Evolutionary conservation across 2,113 vertebrate species (phyloP).

Genomic region (Mormyrus iriodes): DNA sequence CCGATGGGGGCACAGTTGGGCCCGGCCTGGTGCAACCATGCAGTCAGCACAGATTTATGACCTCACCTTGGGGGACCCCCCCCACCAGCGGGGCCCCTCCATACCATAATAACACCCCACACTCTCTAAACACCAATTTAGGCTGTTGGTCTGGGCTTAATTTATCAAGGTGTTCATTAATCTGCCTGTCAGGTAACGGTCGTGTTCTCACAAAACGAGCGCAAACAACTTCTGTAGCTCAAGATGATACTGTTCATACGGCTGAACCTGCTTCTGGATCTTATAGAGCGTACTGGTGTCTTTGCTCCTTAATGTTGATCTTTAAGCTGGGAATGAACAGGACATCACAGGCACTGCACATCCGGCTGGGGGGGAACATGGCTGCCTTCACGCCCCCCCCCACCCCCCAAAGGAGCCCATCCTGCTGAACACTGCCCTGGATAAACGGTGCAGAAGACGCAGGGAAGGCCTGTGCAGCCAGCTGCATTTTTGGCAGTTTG

Average conservation of each 20-base stretch:
- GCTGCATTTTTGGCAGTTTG: too few species aligned
- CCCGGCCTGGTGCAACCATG: background rate
- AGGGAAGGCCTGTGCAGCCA: too few species aligned
- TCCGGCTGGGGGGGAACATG: background rate
- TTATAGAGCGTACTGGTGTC: background rate
- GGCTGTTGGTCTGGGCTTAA: background rate
- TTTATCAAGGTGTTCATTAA: constrained; percentile 9
- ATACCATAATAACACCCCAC: background rate
- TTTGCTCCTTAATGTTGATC: background rate
- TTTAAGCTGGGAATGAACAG: background rate
- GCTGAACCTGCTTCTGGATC: background rate
- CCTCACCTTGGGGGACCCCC: background rate
- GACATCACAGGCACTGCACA: too few species aligned
- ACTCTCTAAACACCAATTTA: constrained; percentile 13
- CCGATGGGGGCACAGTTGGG: background rate
- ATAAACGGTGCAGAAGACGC: too few species aligned
- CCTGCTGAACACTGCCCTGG: too few species aligned
- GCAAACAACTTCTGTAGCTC: background rate
- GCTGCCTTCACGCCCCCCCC: background rate
- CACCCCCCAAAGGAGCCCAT: too few species aligned
- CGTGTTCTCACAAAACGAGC: background rate
- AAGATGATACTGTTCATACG: background rate
- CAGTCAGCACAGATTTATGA: constrained; percentile 15
- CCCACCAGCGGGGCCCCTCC: too few species aligned
- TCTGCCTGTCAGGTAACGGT: background rate